These are phyloP conservation scores for Trichacis sp. DNA, from an alignment of 2,888 invertebrate genomes.

Conservation along the genomic window DNA sequence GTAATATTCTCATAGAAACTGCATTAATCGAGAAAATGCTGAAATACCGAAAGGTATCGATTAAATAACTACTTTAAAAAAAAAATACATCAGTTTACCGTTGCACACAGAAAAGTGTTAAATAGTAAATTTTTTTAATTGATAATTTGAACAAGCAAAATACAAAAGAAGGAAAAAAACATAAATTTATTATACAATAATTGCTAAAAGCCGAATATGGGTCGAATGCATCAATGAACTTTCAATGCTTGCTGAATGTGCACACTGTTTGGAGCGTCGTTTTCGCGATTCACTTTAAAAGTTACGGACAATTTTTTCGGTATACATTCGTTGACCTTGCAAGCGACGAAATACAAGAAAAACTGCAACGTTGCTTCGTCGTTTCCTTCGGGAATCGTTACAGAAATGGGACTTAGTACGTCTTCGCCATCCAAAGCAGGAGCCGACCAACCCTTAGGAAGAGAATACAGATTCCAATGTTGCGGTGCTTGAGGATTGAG, in stretches of 20 bases:
- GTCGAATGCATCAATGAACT: constrained; percentile 42
- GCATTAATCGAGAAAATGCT: too few relatives aligned
- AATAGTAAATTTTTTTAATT: too few relatives aligned
- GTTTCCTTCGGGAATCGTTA: constrained; percentile 53
- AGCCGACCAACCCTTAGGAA: constrained; percentile 49
- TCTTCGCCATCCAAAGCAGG: constrained; percentile 40
- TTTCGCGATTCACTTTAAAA: constrained; percentile 52
- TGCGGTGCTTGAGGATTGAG: constrained; percentile 73
- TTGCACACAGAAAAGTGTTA: too few relatives aligned
- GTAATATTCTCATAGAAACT: too few relatives aligned
- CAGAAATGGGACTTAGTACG: constrained; percentile 45
- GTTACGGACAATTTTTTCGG: constrained; percentile 54
- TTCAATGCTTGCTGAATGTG: constrained; percentile 48
- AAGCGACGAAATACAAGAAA: constrained; percentile 57
- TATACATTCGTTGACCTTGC: constrained; percentile 59
- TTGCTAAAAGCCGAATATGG: neutral
- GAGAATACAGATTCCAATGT: constrained; percentile 71
- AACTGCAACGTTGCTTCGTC: constrained; percentile 50
- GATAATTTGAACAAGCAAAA: too few relatives aligned
- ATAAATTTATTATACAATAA: neutral
- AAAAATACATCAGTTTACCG: too few relatives aligned
- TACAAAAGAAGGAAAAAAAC: too few relatives aligned
- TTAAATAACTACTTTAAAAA: too few relatives aligned
- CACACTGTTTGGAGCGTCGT: constrained; percentile 47
- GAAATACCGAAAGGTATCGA: too few relatives aligned